Percentiles rank a stretch among this genome's conserved stretches.
These are phyloP conservation scores for Acyrthosiphon pisum DNA, from an alignment of 1,140 invertebrate species.

Conservation along the genomic window DNA sequence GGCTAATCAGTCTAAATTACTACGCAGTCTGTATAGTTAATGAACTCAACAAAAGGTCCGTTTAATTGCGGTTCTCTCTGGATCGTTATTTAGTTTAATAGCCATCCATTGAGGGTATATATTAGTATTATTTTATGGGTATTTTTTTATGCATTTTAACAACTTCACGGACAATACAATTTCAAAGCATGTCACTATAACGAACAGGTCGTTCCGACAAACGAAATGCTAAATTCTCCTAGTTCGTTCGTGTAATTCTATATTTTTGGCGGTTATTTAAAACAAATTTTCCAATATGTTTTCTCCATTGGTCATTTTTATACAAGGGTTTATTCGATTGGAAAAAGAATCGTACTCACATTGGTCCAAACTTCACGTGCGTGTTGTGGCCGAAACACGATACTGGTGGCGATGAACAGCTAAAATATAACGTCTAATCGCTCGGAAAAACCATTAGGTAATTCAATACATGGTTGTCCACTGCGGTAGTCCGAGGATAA, in stretches of 20 bases:
- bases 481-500: background rate
- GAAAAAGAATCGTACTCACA: background rate
- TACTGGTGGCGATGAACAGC: background rate
- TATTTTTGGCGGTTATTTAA: conserved; percentile 33
- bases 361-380: background rate
- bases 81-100: conserved; percentile 33
- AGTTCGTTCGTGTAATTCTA: background rate
- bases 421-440: conserved; percentile 37
- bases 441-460: conserved; percentile 40
- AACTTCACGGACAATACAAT: conserved; percentile 16
- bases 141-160: background rate
- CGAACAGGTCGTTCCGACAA: background rate
- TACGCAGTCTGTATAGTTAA: conserved; percentile 7
- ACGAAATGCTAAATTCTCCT: background rate
- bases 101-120: background rate
- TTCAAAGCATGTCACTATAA: background rate
- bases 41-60: conserved; percentile 32
- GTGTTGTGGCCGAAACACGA: conserved; percentile 29
- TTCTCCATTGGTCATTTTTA: conserved; percentile 20
- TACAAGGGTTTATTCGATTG: background rate
- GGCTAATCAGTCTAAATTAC: conserved; percentile 41
- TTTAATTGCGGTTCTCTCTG: conserved; percentile 19
- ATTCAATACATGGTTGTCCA: background rate
- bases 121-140: background rate
- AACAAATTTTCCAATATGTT: background rate